Conservation (phyloP, 2,113 vertebrate genomes). For the Ranitomeya imitator region DNA sequence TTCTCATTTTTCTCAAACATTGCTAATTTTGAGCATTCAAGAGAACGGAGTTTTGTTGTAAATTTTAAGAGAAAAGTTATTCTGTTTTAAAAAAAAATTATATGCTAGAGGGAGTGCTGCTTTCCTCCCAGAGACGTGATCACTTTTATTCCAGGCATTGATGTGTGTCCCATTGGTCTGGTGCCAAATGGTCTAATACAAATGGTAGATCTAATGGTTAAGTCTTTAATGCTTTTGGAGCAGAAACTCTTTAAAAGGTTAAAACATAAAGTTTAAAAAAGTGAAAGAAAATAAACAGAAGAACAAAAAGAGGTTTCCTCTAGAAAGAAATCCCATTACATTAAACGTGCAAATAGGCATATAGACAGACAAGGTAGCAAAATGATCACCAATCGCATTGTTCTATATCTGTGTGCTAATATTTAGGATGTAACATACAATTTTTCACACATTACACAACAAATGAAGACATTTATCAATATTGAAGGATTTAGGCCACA, state of each 20-base stretch:
- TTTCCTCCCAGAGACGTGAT: too few relatives aligned
- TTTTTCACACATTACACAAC: slow-evolving; percentile 19
- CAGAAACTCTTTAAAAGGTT: neutral
- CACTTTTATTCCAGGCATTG: too few relatives aligned
- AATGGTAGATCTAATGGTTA: too few relatives aligned
- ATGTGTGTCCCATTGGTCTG: too few relatives aligned
- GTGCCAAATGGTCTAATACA: too few relatives aligned
- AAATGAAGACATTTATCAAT: slow-evolving; percentile 48
- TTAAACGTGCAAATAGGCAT: neutral
- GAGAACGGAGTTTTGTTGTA: too few relatives aligned
- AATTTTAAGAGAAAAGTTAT: too few relatives aligned
- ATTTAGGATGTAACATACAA: slow-evolving; percentile 23
- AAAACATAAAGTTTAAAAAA: neutral
- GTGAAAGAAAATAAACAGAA: neutral
- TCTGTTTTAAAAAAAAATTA: too few relatives aligned
- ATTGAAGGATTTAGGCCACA: slow-evolving; percentile 51
- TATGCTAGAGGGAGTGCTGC: too few relatives aligned
- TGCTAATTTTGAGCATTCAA: too few relatives aligned
- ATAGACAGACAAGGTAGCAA: neutral
- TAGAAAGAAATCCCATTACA: neutral
- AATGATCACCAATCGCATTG: neutral
- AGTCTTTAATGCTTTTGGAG: too few relatives aligned
- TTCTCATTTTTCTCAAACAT: too few relatives aligned
- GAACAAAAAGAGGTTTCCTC: neutral
- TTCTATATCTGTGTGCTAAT: neutral